Evolutionary conservation across 1,140 invertebrate genomes (phyloP), one percentile per base, ranked within the genome.

Genomic region (Trialeurodes vaporariorum): DNA sequence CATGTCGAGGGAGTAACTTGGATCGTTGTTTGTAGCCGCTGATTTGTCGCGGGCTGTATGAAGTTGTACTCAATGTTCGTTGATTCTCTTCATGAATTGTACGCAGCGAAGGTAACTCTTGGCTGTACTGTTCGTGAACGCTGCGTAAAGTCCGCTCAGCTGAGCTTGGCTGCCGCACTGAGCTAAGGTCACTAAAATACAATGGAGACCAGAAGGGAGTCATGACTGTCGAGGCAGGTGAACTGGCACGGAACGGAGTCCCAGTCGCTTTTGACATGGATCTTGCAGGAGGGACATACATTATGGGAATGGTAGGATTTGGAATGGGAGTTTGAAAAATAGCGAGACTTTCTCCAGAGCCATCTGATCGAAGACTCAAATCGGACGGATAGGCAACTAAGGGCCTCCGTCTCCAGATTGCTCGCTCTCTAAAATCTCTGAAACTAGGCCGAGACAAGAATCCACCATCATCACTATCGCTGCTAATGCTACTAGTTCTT

Each of bases 161-260:
- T 63, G 89, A 91, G 71, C 89, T 89, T 34, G 87, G 85, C 73
- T 89, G 88, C 13, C 84, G 81, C n/a, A 93, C 91, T 12, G 90
- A 92, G 78, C 90, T 93, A 69, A 93, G 81, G 78, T 93, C 91
- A 74, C 87, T 91, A 73, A 91, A 87, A 67, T 89, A 88, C 68
- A 87, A 80, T 26, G 86, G 81, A 11, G 86, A 84, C 83, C 87
- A 87, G 13, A 68, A 27, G 0, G 82, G 81, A 1, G 75, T 82
- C 73, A 77, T 64, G 71, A 77, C 49, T 76, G 83, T 72, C 80
- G 85, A 81, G 74, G 82, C 76, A 5, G 87, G 87, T 61, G 87
- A 88, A 70, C 87, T 87, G 24, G 87, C 85, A 70, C 83, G 82
- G 60, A 86, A 81, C 70, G 85, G 81, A 1, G 84, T 82, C 64